Base-by-base conservation (phyloP, 2,888 invertebrate species). In the Sussaba pulchella region DNA sequence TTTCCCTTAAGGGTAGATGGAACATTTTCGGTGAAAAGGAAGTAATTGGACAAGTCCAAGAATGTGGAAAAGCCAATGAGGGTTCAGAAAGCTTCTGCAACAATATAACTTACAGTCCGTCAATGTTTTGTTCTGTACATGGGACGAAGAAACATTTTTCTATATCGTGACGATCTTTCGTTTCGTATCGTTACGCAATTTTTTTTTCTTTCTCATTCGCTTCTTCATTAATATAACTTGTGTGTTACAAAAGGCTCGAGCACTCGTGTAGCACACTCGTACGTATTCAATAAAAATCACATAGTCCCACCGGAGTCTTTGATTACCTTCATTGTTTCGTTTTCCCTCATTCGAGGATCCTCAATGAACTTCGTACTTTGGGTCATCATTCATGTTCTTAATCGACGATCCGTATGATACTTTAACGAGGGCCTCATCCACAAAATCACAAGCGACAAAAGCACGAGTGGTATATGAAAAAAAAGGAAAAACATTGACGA, bases 241-340 rank as follows among this genome's bases (percentile, higher is more conserved):
- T 73, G 76, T 21, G 17, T 57, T 57, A 69, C 63, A 57, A 76
- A 73, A 77, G 73, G 19, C 45, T 64, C 19, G 69, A 63, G 14
- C 36, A 39, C 61, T 31, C 12, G 61, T 50, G 47, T 39, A 26
- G 39, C 14, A 54, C 39, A 67, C 67, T 72, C 54, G 72, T 63
- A 67, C 39, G 63, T 72, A 39, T 63, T 72, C 45, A 47, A 63
- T 4, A 47, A 36, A 64, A 57, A 73, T 69, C 47, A 72, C 45
- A 66, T 26, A 39, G 39, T 47, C 36, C 19, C 61, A 9, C 39
- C 52, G 52, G 52, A 26, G 9, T 50, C 70, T 81, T 81, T 81
- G 77, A 81, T 81, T 69, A 81, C 50, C 39, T 64, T 74, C 64
- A 81, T 81, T 77, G 77, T 77, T 70, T 69, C 74, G 64, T 69